Evolutionary conservation across 2,113 vertebrate species (phyloP).

Genomic region (Ahaetulla prasina): DNA sequence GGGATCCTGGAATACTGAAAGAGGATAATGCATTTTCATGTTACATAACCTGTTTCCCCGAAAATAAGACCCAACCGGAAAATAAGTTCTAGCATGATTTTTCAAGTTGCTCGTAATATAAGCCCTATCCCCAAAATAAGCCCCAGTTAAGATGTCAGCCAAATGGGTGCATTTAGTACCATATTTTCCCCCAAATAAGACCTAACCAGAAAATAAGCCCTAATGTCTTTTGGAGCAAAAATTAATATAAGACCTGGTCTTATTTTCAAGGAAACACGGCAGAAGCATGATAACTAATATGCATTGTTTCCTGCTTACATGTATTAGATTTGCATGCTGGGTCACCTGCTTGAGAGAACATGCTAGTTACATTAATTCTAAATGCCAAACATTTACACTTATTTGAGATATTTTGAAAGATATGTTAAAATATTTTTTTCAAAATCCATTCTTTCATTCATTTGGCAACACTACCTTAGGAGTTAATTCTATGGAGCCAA

Average conservation of each 20-base stretch:
- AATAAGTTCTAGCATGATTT: too few relatives aligned
- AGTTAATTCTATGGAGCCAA: background rate
- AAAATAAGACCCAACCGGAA: too few relatives aligned
- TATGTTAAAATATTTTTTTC: background rate
- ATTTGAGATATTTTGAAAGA: background rate
- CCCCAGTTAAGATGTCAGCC: too few relatives aligned
- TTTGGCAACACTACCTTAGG: background rate
- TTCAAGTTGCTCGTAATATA: too few relatives aligned
- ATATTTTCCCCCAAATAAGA: too few relatives aligned
- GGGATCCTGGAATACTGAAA: background rate
- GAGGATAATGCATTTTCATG: background rate
- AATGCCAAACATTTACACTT: background rate
- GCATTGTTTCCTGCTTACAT: too few relatives aligned
- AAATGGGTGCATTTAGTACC: too few relatives aligned
- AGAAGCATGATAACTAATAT: background rate
- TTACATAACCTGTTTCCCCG: background rate
- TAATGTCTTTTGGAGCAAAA: too few relatives aligned
- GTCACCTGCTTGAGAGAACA: background rate
- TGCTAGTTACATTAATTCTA: background rate
- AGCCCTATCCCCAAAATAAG: too few relatives aligned
- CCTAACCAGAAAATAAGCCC: too few relatives aligned
- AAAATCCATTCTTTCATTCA: conserved; percentile 1
- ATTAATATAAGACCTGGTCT: too few relatives aligned
- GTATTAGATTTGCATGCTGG: background rate
- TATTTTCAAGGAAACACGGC: too few relatives aligned